Evolutionary conservation across 2,113 vertebrate genomes (phyloP).

Genomic region (Ctenomys sociabilis): DNA sequence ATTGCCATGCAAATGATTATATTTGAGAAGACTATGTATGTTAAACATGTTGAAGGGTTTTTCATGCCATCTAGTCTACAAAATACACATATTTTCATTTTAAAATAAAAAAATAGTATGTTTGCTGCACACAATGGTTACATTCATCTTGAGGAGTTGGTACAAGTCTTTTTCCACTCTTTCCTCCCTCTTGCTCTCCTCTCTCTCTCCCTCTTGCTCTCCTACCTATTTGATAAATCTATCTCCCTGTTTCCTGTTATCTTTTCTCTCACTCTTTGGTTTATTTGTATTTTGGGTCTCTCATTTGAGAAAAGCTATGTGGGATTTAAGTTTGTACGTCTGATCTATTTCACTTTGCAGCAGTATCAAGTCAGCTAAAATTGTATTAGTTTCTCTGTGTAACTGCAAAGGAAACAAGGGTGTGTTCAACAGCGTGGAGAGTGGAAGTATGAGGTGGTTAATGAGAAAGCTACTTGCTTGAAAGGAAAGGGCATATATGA

Average conservation of each 20-base stretch:
- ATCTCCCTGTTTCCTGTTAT: not conserved
- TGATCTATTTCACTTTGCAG: not conserved
- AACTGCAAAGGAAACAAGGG: not conserved
- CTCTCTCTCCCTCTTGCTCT: not conserved
- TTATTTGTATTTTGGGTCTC: not conserved
- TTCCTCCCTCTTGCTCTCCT: not conserved
- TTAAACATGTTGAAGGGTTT: not conserved
- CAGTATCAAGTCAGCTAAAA: not conserved
- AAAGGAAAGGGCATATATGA: not conserved
- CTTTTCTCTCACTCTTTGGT: not conserved
- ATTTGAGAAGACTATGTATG: not conserved
- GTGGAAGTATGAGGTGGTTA: not conserved
- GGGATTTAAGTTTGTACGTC: not conserved
- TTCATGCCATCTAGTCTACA: not conserved
- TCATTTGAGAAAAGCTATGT: not conserved
- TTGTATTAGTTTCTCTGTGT: not conserved
- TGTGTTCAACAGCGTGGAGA: not conserved
- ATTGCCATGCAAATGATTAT: not conserved
- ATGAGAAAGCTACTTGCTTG: conserved; percentile 45
- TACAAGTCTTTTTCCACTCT: not conserved
- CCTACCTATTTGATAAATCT: not conserved
- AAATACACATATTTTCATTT: not conserved
- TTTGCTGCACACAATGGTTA: not conserved
- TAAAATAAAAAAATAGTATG: not conserved
- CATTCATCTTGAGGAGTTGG: not conserved